Evolutionary conservation across 2,888 invertebrate genomes (phyloP).

Genomic region (Phortica magna): DNA sequence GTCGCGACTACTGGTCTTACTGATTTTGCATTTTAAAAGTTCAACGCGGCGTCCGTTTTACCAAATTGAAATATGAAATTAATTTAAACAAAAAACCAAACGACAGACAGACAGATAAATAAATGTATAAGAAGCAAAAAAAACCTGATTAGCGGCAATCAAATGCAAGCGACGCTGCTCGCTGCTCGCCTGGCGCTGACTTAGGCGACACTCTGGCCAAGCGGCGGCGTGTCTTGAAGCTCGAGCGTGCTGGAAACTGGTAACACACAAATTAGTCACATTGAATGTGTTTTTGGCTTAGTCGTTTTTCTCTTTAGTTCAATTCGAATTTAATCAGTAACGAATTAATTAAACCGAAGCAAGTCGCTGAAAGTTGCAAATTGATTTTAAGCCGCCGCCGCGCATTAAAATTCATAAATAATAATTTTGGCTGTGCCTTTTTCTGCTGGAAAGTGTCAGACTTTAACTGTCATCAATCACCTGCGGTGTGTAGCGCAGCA

Average conservation of each 20-base stretch:
- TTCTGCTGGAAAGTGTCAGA: neutral
- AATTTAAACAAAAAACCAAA: slow-evolving; percentile 55
- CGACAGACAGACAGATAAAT: slow-evolving; percentile 24
- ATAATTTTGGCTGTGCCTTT: neutral
- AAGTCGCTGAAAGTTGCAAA: slow-evolving; percentile 55
- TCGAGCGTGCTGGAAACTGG: slow-evolving; percentile 40
- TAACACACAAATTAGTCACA: slow-evolving; percentile 64
- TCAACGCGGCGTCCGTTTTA: slow-evolving; percentile 49
- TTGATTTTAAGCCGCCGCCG: slow-evolving; percentile 47
- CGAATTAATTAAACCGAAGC: slow-evolving; percentile 56
- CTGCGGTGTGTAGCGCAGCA: neutral
- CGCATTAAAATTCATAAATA: slow-evolving; percentile 35
- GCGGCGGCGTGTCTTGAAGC: neutral
- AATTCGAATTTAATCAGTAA: slow-evolving; percentile 61
- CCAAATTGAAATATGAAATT: slow-evolving; percentile 73
- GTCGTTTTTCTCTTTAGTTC: slow-evolving; percentile 47
- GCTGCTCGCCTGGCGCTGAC: neutral
- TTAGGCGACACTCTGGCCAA: neutral
- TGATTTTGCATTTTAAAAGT: slow-evolving; percentile 71
- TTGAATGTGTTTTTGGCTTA: slow-evolving; percentile 64
- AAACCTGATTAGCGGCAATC: slow-evolving; percentile 69
- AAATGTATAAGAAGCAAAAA: slow-evolving; percentile 32
- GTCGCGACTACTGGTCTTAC: slow-evolving; percentile 77
- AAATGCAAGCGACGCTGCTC: slow-evolving; percentile 46
- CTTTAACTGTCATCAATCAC: slow-evolving; percentile 31